A percentile compares a stretch with the other conserved stretches of the same genome.
Evolutionary conservation across 1,140 invertebrate genomes (phyloP).

Genomic region (Triops longicaudatus): DNA sequence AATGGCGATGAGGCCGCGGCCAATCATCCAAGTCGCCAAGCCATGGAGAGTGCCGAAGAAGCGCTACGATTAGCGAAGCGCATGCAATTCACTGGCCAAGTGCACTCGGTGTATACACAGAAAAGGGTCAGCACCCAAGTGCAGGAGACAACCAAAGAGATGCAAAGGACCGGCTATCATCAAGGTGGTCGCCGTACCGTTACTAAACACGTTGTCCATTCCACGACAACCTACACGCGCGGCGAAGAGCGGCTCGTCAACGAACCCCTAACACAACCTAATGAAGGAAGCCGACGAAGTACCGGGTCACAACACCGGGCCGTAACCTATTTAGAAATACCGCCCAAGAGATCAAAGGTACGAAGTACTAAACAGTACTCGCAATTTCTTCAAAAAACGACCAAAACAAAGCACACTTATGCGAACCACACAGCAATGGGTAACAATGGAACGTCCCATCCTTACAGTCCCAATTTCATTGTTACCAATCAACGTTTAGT

Average conservation of each 20-base stretch:
- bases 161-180: constrained; percentile 55
- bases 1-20: neutral
- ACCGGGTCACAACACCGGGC: constrained; percentile 6
- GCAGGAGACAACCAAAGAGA: constrained; percentile 52
- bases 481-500: neutral
- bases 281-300: constrained; percentile 26
- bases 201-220: constrained; percentile 75
- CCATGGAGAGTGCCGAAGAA: neutral
- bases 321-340: constrained; percentile 15
- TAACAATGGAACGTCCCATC: too few relatives aligned
- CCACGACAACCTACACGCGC: constrained; percentile 78
- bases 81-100: constrained; percentile 39
- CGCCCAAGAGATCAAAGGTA: constrained; percentile 3
- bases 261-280: constrained; percentile 51
- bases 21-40: neutral
- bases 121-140: constrained; percentile 73
- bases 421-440: neutral
- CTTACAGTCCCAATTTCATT: neutral
- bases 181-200: constrained; percentile 53
- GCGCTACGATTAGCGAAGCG: constrained; percentile 22
- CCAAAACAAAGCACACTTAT: neutral
- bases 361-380: neutral
- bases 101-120: constrained; percentile 69
- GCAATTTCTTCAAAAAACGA: neutral
- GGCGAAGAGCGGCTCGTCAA: constrained; percentile 69